Evolutionary conservation across 30 jellyfish, hydroid and myxozoan genomes (phyloP), one percentile per base, ranked within the genome.

Genomic region (Hydractinia symbiolongicarpus): DNA sequence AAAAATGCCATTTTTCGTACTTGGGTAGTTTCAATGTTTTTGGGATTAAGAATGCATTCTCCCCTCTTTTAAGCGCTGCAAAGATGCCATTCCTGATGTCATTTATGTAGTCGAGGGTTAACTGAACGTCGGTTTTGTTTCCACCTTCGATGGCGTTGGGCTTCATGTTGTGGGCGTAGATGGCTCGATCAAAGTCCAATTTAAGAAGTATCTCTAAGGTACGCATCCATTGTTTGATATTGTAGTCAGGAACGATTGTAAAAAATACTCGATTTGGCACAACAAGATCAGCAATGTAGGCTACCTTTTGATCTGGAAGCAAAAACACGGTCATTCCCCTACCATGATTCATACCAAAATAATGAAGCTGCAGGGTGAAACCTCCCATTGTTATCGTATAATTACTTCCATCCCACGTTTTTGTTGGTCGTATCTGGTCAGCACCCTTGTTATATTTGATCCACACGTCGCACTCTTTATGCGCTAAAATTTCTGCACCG

Each of bases 281-380:
- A 58, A 58, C 69, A 11, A 58, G 69, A 58, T 58, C 69, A 58
- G 69, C 15, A 17, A 58, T 58, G 69, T 58, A 58, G 19, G 69
- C 69, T 58, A 58, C 1, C 15, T 58, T 58, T 13, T 58, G 15
- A 11, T 1, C 3, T 0, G 69, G 69, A 17, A 11, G 19, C 15
- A 58, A 0, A 58, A 58, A 58, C 17, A 58, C 69, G 19, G 69
- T 58, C 69, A 58, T 58, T 58, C 69, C 69, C 15, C 19, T 11
- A 13, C 69, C 69, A 17, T 58, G 69, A 58, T 58, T 58, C 17
- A 58, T 58, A 11, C 69, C 69, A 58, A 58, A 58, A 58, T 58
- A 58, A 17, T 58, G 69, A 58, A 58, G 69, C 15, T 58, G 15
- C 69, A 58, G 69, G 15, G 15, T 11, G 69, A 58, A 1, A 13